Base-by-base conservation (phyloP, 2,888 invertebrate species). In the Amblyjoppa fuscipennis region DNA sequence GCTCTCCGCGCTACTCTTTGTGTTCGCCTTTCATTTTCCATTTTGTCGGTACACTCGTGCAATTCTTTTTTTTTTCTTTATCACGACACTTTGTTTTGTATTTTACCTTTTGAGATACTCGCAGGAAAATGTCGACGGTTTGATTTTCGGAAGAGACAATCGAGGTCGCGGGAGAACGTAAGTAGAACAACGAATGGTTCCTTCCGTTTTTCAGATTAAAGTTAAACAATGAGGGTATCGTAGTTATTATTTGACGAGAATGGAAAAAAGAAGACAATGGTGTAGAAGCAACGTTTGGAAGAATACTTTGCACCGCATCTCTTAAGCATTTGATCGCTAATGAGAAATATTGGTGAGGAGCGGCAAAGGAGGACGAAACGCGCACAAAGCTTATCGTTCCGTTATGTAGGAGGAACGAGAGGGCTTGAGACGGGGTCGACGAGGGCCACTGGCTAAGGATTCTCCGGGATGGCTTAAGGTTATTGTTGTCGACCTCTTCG, bases 1-100 rank as follows among this genome's bases (percentile, higher is more conserved):
- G 49, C 73, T 45, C 68, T n/a, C 68, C 71, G 51, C 74, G 68
- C 66, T 69, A 71, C 87, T 88, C 89, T 91, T 91, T 91, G 90
- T 89, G 87, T 84, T 89, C 88, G 88, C 88, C 89, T 91, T 91
- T 90, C 90, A 90, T 91, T 91, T 89, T 90, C 90, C 91, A 91
- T 91, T 91, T 90, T 88, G 88, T 89, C 87, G 87, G 38, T 74
- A 74, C 85, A 88, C 91, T 91, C 91, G 91, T 91, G 91, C 90
- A 90, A 91, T 91, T 91, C 91, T 89, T 88, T 91, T 91, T 89
- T 88, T 89, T 87, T 87, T 87, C 83, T 82, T 56, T 25, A 31
- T 41, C 38, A n/a, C 64, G 38, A 70, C 49, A 45, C 45, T 28
- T 31, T 70, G 38, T 73, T 68, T 77, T 71, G 7, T 56, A 56